Evolutionary conservation across 2,797 vertebrate genomes (phyloP).

Genomic region (Catamblyrhynchus diadema): DNA sequence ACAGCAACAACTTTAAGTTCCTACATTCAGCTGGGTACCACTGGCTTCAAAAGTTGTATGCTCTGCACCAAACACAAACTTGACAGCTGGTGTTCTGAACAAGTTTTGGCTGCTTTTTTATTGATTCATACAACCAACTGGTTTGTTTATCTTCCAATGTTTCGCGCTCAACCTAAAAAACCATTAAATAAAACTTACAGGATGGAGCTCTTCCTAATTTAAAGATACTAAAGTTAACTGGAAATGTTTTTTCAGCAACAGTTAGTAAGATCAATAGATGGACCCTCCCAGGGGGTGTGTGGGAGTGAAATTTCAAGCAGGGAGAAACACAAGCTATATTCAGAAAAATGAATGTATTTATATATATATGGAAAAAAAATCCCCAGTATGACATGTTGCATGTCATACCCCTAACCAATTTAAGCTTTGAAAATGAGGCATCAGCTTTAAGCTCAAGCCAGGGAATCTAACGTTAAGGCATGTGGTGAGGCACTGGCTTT

Average conservation of each 20-base stretch:
- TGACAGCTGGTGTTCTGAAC: not conserved
- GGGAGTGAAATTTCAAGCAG: not conserved
- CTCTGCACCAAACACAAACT: not conserved
- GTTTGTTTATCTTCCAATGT: not conserved
- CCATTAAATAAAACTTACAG: not conserved
- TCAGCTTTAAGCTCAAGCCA: not conserved
- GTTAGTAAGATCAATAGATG: not conserved
- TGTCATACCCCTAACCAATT: not conserved
- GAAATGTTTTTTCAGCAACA: not conserved
- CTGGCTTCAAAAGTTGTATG: not conserved
- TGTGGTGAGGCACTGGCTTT: not conserved
- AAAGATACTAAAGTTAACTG: not conserved
- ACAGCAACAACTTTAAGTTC: not conserved
- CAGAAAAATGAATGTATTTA: not conserved
- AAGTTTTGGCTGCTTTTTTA: not conserved
- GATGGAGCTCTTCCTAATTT: not conserved
- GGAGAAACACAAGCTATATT: not conserved
- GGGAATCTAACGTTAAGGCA: not conserved
- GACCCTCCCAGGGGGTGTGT: not conserved
- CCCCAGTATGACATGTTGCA: not conserved
- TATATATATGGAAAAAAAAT: rapidly evolving
- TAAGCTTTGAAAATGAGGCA: not conserved
- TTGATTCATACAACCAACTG: not conserved
- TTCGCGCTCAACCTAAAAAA: not conserved
- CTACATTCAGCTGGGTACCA: not conserved